Evolutionary conservation across 2,888 invertebrate genomes (phyloP), one percentile per base, ranked within the genome.

Genomic region (Muscina levida): DNA sequence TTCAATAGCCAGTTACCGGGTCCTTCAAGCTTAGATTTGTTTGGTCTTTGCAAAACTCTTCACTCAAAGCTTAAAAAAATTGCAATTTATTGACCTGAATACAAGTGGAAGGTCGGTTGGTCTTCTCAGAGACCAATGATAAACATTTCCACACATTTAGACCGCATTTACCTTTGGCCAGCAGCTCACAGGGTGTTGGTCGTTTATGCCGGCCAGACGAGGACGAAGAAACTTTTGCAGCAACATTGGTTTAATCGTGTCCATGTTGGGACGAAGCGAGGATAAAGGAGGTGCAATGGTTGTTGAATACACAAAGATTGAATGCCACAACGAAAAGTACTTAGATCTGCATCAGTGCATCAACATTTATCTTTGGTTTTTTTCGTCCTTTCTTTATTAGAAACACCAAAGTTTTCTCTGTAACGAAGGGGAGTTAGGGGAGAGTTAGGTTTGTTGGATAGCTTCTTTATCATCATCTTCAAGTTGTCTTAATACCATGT

Each of bases 31-130:
- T 31, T 31, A 8, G 4, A 31, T 31, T 31, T 31, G 4, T 8
- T 31, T 31, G 31, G 31, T 31, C 8, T 31, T 31, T 31, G 31
- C 3, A 31, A 31, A 31, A 3, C 31, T 8, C 31, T 31, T 31
- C 31, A 24, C 53, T 24, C 53, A 53, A 53, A 53, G 53, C 24
- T n/a, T n/a, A n/a, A 56, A 31, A 66, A 79, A 71, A 66, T 65
- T 11, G 66, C 56, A 51, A 66, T 74, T 71, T 67, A 79, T 79
- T 74, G 79, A 79, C 74, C 79, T 79, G 31, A 71, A 71, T 66
- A 66, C n/a, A 17, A 15, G 65, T 59, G 26, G 66, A 15, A 65
- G 65, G 22, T 22, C 5, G 13, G 48, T 44, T 37, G 46, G 66
- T 67, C 42, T 62, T 37, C 65, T 68, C 75, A 48, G 53, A 22